Evolutionary conservation across 2,888 invertebrate species (phyloP).

Genomic region (Stenotaenia linearis): DNA sequence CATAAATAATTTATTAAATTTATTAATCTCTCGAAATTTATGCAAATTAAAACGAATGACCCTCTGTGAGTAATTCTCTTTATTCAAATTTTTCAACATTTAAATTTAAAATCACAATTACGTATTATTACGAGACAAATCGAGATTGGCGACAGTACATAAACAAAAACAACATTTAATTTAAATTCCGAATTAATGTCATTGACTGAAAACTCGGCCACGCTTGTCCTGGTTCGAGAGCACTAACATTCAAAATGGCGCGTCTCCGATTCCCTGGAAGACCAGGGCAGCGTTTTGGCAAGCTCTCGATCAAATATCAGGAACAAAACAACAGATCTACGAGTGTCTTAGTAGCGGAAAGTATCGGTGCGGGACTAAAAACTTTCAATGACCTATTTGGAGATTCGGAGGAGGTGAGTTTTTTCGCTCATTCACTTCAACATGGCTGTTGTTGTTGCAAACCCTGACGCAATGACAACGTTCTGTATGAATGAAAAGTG

Average conservation of each 20-base stretch:
- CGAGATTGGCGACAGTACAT: no score
- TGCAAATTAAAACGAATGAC: no score
- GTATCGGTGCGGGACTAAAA: constrained; percentile 7
- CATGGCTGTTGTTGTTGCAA: not conserved
- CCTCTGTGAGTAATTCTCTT: no score
- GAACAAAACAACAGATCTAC: not conserved
- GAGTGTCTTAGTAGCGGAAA: not conserved
- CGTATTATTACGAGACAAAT: not conserved
- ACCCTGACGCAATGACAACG: not conserved
- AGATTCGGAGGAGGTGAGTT: constrained; percentile 35
- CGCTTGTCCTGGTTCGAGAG: not conserved
- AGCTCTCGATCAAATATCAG: constrained; percentile 30
- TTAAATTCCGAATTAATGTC: not conserved
- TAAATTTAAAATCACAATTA: not conserved
- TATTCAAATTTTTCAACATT: no score
- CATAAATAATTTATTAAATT: no score
- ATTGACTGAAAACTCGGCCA: no score
- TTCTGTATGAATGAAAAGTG: not conserved
- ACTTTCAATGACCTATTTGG: constrained; percentile 33
- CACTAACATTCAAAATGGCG: constrained; percentile 33
- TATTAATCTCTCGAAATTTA: no score
- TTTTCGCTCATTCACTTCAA: not conserved
- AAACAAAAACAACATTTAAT: no score
- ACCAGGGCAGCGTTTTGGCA: constrained; percentile 35
- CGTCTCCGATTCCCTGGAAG: constrained; percentile 35